Evolutionary conservation across 2,797 vertebrate genomes (phyloP), one percentile per base, ranked within the genome.

Genomic region (Hipposideros larvatus): DNA sequence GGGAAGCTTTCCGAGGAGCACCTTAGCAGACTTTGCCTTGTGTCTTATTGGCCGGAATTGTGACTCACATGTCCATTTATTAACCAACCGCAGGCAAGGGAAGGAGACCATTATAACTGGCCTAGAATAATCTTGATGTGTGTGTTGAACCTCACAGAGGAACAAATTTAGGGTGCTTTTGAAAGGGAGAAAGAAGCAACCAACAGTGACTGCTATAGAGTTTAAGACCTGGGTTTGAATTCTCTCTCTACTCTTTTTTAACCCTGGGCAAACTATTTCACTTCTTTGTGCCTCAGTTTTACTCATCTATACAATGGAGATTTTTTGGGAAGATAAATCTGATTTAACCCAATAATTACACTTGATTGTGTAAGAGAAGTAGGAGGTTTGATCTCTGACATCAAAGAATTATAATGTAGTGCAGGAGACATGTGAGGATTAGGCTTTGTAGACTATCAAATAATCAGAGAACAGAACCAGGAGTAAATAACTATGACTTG

Each of bases 151-250:
- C 31, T 70, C 87, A 79, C 57, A 92, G n/a, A 95, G 61, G 43
- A 78, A 88, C 22, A 68, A 31, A 84, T 37, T n/a, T 24, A 37
- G 43, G 7, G 13, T 86, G 34, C 37, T 73, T 46, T 95, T 55
- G 41, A 63, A 96, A 91, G 84, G 66, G n/a, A 78, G 78, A 82
- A 77, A 91, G 26, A 41, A 82, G 15, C 28, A n/a, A 37, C 26
- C 31, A 61, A 22, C 31, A 71, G 43, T 28, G 37, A 18, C 55
- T 70, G 22, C 10, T 48, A 1, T 7, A 53, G 34, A 82, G 34
- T 55, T 80, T 84, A 96, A 95, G 95, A 93, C 24, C 61, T 65
- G 43, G 66, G 14, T 90, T 92, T 92, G 63, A 80, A 73, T 82
- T 53, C 34, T 91, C 65, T 71, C 7, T 86, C 46, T 77, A 8